Evolutionary conservation across 2,797 vertebrate species (phyloP).

Genomic region (Cetoscarus ocellatus): DNA sequence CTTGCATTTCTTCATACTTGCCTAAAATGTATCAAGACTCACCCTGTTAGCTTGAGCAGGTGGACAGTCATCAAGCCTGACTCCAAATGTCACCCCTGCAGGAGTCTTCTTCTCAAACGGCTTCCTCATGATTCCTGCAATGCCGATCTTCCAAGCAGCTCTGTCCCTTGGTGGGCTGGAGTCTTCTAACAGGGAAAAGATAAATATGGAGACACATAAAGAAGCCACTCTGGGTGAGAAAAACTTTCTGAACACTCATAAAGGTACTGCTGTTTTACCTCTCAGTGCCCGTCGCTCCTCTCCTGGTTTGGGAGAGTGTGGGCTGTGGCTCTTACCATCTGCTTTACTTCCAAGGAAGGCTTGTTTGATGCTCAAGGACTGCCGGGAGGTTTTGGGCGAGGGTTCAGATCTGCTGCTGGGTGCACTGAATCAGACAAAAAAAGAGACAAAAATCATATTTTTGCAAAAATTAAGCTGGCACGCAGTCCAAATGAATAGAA

Average conservation of each 20-base stretch:
- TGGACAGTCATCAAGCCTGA: conserved; percentile 95
- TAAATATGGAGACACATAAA: conserved; percentile 10
- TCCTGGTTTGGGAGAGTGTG: conserved; percentile 92
- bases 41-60: conserved; percentile 92
- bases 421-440: conserved; percentile 73
- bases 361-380: conserved; percentile 92
- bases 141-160: conserved; percentile 92
- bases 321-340: conserved; percentile 88
- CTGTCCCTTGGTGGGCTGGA: conserved; percentile 96
- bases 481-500: background rate
- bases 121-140: conserved; percentile 94
- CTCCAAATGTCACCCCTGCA: conserved; percentile 92
- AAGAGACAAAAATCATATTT: background rate
- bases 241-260: background rate
- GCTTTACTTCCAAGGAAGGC: conserved; percentile 89
- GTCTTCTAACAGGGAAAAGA: conserved; percentile 86
- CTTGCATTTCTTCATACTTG: background rate
- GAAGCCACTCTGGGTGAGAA: background rate
- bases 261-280: conserved; percentile 76
- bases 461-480: background rate
- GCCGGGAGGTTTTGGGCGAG: conserved; percentile 91
- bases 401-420: conserved; percentile 92
- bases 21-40: conserved; percentile 41
- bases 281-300: conserved; percentile 89
- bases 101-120: conserved; percentile 93